Evolutionary conservation across 2,888 invertebrate genomes (phyloP).

Genomic region (Monoplex corrugatus): DNA sequence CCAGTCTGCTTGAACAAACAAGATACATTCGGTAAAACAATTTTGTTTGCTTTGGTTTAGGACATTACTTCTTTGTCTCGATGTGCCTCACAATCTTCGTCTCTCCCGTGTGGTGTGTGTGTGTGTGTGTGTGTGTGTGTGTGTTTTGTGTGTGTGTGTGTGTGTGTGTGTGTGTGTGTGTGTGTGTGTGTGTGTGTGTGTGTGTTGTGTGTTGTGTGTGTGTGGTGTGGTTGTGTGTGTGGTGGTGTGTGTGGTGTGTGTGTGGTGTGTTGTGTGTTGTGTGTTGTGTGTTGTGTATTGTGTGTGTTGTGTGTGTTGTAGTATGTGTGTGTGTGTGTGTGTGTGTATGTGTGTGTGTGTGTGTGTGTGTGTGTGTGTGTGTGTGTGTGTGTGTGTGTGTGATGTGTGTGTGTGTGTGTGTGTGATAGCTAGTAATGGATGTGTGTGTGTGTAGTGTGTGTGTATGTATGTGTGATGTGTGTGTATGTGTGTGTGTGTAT

Average conservation of each 20-base stretch:
- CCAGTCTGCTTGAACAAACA: no score
- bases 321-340: neutral
- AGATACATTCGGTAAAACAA: no score
- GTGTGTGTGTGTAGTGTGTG: conserved; percentile 30
- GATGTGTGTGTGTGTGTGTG: no score
- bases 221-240: neutral
- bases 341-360: neutral
- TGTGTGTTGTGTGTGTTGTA: neutral
- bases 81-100: no score
- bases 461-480: conserved; percentile 18
- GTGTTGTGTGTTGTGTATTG: neutral
- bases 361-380: no score
- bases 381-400: no score
- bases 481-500: neutral
- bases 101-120: no score
- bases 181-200: no score
- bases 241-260: neutral
- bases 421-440: no score
- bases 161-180: neutral
- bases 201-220: neutral
- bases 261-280: neutral
- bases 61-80: no score
- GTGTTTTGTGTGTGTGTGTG: neutral
- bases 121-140: no score
- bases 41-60: no score